Evolutionary conservation across 2,888 invertebrate species (phyloP), one percentile per base, ranked within the genome.

Genomic region (Rotaria magnacalcarata): DNA sequence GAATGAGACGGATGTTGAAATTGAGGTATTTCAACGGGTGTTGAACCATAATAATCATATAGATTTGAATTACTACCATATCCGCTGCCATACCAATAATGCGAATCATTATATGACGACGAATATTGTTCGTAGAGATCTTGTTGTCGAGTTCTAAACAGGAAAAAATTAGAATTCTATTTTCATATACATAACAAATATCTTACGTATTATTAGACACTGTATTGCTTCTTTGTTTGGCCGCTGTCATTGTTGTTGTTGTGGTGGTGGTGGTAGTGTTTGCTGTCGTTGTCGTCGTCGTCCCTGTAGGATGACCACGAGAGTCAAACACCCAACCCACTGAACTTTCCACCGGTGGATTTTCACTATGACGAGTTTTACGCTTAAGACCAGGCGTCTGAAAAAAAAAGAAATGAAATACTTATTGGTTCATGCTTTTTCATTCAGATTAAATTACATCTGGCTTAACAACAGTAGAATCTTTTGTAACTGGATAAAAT

Each of bases 301-400:
- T 54, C 8, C 54, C 43, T 27, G 84, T 34, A n/a, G 75, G n/a
- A 43, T 47, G 56, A 21, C 84, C 56, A 41, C 84, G 74, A 5
- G 84, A 80, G 21, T 91, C 98, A 94, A 98, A 95, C 88, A 99
- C 94, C 98, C 98, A 99, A 34, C 98, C 98, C 67, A 98, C 95
- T 90, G 97, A 96, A 89, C 95, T 94, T 91, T 97, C 97, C 87
- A 92, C 89, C 0, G 96, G 96, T 84, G 97, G 97, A 92, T 97
- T 96, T 88, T 93, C 90, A 87, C 90, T 95, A 92, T 96, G 95
- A 34, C 89, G 88, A 2, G 91, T 91, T 88, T 91, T 91, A 87
- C 90, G 89, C 88, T 91, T 91, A 34, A 90, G 47, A 21, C 47
- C 47, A n/a, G 80, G 80, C 19, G 80, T 80, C 80, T 80, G n/a